Base-by-base conservation (phyloP, 2,113 vertebrate genomes). In the Helogale parvula region DNA sequence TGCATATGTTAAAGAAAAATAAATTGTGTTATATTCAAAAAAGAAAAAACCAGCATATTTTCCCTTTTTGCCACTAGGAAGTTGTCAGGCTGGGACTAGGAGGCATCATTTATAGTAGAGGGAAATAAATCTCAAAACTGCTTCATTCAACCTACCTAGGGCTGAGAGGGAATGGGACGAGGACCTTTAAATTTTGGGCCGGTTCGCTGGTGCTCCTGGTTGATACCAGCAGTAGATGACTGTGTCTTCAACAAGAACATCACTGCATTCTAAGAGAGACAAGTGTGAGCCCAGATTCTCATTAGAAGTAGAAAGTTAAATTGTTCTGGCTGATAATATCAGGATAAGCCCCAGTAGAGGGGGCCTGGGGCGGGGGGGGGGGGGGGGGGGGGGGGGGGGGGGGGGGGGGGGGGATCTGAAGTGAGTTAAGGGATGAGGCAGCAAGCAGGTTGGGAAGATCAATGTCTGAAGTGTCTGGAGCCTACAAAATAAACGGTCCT, bases 71-170 rank as follows among this genome's bases (percentile, higher is more conserved):
- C 50, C 84, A 35, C 68, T 83, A 83, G 38, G 33, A 71, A 50
- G 63, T 54, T 93, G 66, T 87, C 54, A 66, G 23, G 15, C 69
- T 80, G 74, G 45, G n/a, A 33, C 12, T 16, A n/a, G 27, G 35
- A 95, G 21, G 10, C 41, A 94, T 92, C 88, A 81, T 54, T 97
- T 31, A 33, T 83, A 47, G 35, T 76, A 84, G 65, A 80, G 27
- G 27, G 8, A 76, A 86, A 94, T 72, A 81, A 57, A 90, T 41
- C 69, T 92, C 65, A 92, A 38, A 92, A 77, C 13, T 14, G 1
- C 31, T 94, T 47, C 25, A 3, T 71, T 86, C 89, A 90, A 23
- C 38, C 52, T 74, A 45, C 15, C 7, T 66, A 41, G 9, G 35
- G 9, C 80, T 90, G 77, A 84, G 52, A 71, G 14, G 16, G n/a